Conservation (phyloP, 2,113 vertebrate genomes). For the Cryptotis parvus region DNA sequence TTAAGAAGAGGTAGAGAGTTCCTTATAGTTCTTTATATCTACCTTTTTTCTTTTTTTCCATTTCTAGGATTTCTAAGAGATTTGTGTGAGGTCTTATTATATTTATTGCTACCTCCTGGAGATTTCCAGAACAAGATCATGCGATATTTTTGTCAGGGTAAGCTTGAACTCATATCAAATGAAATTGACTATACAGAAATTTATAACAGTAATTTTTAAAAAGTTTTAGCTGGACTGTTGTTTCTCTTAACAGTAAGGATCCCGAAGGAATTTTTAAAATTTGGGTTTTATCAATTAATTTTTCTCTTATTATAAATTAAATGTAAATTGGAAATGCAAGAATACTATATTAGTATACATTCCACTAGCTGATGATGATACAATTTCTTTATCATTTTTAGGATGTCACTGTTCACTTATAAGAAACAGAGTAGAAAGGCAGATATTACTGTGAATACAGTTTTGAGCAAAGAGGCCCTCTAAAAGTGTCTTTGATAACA, state of each 20-base stretch:
- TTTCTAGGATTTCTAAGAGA: conserved; percentile 96
- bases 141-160: conserved; percentile 99
- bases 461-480: neutral
- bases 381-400: neutral
- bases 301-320: conserved; percentile 32
- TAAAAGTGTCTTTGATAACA: neutral
- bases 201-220: conserved; percentile 18
- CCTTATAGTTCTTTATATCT: conserved; percentile 68
- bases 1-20: conserved; percentile 2
- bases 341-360: neutral
- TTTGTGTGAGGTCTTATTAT: conserved; percentile 98
- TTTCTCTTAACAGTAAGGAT: neutral
- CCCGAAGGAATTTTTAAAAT: neutral
- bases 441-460: neutral
- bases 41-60: conserved; percentile 46
- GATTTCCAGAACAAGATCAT: conserved; percentile 99
- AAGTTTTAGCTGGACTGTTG: neutral
- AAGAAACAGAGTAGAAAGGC: neutral
- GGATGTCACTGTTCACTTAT: neutral
- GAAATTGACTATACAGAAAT: conserved; percentile 36
- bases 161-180: conserved; percentile 73
- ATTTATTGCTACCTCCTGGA: conserved; percentile 99
- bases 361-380: conserved; percentile 18
- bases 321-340: neutral
- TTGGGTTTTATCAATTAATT: conserved; percentile 9